Evolutionary conservation across 1,140 invertebrate genomes (phyloP), one percentile per base, ranked within the genome.

Genomic region (Eriocheir sinensis): DNA sequence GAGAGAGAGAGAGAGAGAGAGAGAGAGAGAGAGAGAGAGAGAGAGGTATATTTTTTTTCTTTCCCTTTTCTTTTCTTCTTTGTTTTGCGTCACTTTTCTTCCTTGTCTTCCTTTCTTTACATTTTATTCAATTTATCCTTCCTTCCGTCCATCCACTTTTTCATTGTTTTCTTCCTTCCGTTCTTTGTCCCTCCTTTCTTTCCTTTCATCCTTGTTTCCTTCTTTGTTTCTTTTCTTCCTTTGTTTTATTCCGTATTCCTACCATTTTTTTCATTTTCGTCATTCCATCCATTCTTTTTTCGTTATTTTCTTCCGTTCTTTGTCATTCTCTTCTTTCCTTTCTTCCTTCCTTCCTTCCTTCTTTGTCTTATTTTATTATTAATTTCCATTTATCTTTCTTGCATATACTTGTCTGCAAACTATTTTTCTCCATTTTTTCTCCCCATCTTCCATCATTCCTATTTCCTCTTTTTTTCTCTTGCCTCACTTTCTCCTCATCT

Each of bases 1-100:
- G 44, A 60, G 48, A 90, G 44, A 53, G 48, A 53, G 44, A 60
- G 48, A 60, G 44, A 60, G 32, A 88, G 85, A 88, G 38, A 40
- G 85, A 27, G 36, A 2, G 30, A 38, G 80, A 83, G 80, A 38
- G 80, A 32, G 30, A 38, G 36, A 38, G 3, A 38, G 80, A 83
- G 80, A 83, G 36, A 83, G 40, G 32, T 40, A 2, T 38, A 34
- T 21, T 17, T 3, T 21, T 21, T 60, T 60, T 48, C 44, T 48
- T 48, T 4, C 44, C 15, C 15, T 60, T 27, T 27, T 60, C 27
- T 60, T 15, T 60, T 60, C 17, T 60, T 72, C 2, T 72, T 72
- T n/a, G 21, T 53, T 53, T 12, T 53, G 48, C 1, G 1, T 17
- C 21, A 17, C 21, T 53, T 21, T 53, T 53, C 2, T 1, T 48